Evolutionary conservation across 2,888 invertebrate species (phyloP).

Genomic region (Aelia acuminata): DNA sequence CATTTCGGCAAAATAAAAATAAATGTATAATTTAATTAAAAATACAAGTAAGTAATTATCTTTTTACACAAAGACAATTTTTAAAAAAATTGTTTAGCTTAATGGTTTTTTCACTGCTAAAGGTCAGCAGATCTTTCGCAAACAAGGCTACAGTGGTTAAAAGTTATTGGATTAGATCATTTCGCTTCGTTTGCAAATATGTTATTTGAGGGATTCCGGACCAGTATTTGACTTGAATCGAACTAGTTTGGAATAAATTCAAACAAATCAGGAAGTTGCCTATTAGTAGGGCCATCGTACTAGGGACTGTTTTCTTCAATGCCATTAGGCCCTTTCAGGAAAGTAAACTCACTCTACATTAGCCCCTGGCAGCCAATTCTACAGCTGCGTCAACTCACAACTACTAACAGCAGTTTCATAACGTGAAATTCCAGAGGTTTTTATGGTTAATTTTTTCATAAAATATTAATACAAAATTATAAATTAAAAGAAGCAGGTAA

Average conservation of each 20-base stretch:
- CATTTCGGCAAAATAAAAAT: too few relatives aligned
- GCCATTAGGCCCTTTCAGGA: slow-evolving; percentile 11
- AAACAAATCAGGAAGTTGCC: not conserved
- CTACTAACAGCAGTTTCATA: not conserved
- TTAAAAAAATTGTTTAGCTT: too few relatives aligned
- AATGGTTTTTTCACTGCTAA: too few relatives aligned
- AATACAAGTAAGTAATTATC: too few relatives aligned
- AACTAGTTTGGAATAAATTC: not conserved
- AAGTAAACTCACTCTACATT: slow-evolving; percentile 1
- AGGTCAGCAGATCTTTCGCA: too few relatives aligned
- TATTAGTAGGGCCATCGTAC: not conserved
- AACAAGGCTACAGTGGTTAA: not conserved
- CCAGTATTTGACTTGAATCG: not conserved
- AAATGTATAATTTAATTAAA: too few relatives aligned
- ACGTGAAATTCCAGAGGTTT: not conserved
- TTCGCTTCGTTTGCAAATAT: not conserved
- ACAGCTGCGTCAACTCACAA: not conserved
- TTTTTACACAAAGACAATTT: too few relatives aligned
- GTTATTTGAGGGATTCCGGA: not conserved
- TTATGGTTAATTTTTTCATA: not conserved
- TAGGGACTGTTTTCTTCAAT: not conserved
- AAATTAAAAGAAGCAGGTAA: too few relatives aligned
- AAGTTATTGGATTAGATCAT: not conserved
- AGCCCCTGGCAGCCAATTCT: not conserved
- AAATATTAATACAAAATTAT: too few relatives aligned